phyloP scores from a whole-genome alignment of 2,888 invertebrate genomes.

The Pseudococcus viburni region DNA sequence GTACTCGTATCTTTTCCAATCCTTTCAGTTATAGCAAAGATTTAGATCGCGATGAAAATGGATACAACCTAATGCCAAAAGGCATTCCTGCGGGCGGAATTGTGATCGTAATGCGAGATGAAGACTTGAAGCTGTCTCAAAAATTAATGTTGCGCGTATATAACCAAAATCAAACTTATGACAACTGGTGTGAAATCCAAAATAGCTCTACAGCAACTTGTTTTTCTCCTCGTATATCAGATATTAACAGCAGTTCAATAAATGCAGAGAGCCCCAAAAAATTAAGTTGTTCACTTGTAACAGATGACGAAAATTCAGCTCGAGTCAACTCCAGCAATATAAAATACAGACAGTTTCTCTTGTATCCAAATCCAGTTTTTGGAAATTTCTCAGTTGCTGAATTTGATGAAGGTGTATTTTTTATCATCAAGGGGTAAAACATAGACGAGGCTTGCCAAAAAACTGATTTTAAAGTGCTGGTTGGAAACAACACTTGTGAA shows the following conservation, averaged over 20 bases:
- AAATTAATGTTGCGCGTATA: not conserved
- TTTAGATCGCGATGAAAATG: not conserved
- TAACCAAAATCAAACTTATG: not conserved
- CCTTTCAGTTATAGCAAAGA: not conserved
- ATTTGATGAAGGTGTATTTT: not conserved
- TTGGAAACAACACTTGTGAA: not conserved
- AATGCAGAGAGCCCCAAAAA: too few species aligned
- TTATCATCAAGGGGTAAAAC: not conserved
- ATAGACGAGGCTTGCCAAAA: not conserved
- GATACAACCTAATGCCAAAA: slow-evolving; percentile 79
- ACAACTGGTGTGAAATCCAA: not conserved
- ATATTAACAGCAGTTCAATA: too few species aligned
- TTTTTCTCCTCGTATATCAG: too few species aligned
- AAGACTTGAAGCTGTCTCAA: not conserved
- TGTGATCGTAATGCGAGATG: not conserved
- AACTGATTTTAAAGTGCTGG: not conserved
- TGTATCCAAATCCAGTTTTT: not conserved
- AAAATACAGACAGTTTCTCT: not conserved
- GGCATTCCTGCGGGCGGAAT: not conserved
- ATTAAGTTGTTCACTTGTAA: not conserved
- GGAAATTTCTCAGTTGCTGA: not conserved
- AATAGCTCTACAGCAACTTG: too few species aligned
- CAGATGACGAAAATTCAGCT: not conserved
- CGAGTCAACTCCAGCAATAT: not conserved
- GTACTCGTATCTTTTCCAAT: too few species aligned